Evolutionary conservation across 2,888 invertebrate species (phyloP).

Genomic region (Barypeithes pellucidus): DNA sequence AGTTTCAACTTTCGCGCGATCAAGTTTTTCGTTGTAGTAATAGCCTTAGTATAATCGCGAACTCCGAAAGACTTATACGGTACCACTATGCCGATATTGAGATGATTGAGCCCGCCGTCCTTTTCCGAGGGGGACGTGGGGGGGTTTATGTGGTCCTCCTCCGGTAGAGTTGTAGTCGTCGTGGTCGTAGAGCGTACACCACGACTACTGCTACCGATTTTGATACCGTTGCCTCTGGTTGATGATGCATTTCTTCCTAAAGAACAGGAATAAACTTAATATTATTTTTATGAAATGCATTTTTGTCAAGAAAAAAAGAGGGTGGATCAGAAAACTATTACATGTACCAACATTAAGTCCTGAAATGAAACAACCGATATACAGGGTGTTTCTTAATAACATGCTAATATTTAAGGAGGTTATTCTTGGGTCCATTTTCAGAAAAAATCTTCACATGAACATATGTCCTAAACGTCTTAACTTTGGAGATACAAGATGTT

Average conservation of each 20-base stretch:
- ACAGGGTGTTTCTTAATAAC: too few species aligned
- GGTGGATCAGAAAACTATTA: too few species aligned
- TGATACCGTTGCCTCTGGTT: constrained; percentile 66
- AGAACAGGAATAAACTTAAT: constrained; percentile 12
- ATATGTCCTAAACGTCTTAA: too few species aligned
- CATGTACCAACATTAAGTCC: too few species aligned
- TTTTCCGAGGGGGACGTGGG: constrained; percentile 60
- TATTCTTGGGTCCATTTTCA: too few species aligned
- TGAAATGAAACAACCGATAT: too few species aligned
- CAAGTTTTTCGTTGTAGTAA: constrained; percentile 78
- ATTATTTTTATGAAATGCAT: too few species aligned
- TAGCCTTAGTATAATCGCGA: constrained; percentile 82
- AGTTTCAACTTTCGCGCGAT: constrained; percentile 80
- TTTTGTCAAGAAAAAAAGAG: too few species aligned
- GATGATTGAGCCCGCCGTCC: constrained; percentile 58
- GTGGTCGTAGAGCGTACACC: constrained; percentile 62
- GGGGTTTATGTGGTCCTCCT: constrained; percentile 65
- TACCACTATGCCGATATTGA: constrained; percentile 82
- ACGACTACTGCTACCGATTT: constrained; percentile 65
- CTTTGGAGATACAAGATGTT: too few species aligned
- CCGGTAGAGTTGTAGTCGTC: constrained; percentile 61
- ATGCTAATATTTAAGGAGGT: too few species aligned
- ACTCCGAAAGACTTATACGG: constrained; percentile 85
- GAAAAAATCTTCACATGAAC: too few species aligned
- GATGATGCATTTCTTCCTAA: constrained; percentile 62